Conservation (phyloP, 2,888 invertebrate genomes). For the Eupithecia subumbrata region DNA sequence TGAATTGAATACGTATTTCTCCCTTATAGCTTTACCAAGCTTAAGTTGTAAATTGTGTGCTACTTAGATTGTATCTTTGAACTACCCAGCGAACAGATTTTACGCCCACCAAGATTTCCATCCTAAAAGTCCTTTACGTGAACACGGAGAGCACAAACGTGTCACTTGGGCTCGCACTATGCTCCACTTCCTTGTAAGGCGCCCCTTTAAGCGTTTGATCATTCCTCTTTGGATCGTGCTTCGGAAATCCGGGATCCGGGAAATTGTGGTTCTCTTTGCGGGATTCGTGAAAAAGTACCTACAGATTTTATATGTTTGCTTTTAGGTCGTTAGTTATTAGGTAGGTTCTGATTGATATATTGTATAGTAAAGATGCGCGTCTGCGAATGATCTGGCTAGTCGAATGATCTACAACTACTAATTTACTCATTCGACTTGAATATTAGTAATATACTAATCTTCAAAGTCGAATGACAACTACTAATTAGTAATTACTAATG, state of each 20-base stretch:
- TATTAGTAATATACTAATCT: too few species aligned
- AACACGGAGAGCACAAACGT: conserved; percentile 31
- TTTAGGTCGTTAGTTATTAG: not conserved
- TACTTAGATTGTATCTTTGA: not conserved
- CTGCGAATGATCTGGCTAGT: too few species aligned
- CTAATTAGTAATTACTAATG: too few species aligned
- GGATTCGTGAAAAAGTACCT: not conserved
- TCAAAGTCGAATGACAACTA: too few species aligned
- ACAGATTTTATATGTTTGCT: not conserved
- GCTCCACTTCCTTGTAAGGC: conserved; percentile 16
- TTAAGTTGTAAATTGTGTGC: not conserved
- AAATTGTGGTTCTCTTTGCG: conserved; percentile 19
- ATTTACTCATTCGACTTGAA: too few species aligned
- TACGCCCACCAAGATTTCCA: not conserved
- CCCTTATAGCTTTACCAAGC: not conserved
- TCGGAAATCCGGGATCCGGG: conserved; percentile 24
- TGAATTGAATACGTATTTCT: not conserved
- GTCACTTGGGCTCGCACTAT: conserved; percentile 30
- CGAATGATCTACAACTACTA: too few species aligned
- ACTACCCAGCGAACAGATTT: not conserved
- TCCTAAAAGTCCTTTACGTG: conserved; percentile 2
- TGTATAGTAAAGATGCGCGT: too few species aligned
- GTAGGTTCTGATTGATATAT: not conserved
- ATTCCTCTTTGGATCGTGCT: conserved; percentile 29
- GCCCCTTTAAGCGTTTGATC: conserved; percentile 35